These are phyloP conservation scores for Cryptomyrus ogoouensis DNA, from an alignment of 2,113 vertebrate genomes.

Conservation along the genomic window DNA sequence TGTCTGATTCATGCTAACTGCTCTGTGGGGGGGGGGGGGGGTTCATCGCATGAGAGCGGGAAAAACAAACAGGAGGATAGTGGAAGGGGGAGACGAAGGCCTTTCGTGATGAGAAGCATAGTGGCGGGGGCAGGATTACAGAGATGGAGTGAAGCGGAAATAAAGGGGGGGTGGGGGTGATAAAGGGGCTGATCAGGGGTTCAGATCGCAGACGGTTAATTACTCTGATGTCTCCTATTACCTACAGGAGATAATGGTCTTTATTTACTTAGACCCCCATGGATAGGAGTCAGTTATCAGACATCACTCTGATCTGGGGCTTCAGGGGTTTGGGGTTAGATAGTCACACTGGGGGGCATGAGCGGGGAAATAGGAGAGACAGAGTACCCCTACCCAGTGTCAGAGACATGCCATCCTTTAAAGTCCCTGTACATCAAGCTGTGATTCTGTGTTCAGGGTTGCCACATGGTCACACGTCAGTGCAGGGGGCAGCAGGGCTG, in stretches of 20 bases:
- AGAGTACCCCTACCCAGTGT: not conserved
- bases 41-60: not conserved
- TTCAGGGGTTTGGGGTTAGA: not conserved
- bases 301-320: not conserved
- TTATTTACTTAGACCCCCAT: not conserved
- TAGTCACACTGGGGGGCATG: not conserved
- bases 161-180: not conserved
- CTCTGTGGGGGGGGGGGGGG: not conserved
- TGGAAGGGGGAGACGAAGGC: not conserved
- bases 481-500: not conserved
- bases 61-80: not conserved
- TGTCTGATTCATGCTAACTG: not conserved
- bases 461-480: not conserved
- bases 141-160: not conserved
- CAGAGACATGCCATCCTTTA: not conserved
- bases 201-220: not conserved
- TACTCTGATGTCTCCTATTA: not conserved
- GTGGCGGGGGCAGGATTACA: not conserved
- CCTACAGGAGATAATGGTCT: not conserved
- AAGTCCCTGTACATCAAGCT: too few species aligned
- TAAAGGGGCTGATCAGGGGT: not conserved
- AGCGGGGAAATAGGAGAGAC: not conserved
- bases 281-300: not conserved
- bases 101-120: constrained; percentile 1
- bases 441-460: not conserved